Percentiles rank a stretch among this genome's conserved stretches.
phyloP scores from a whole-genome alignment of 2,797 vertebrate genomes.

The Rhynchonycteris naso region DNA sequence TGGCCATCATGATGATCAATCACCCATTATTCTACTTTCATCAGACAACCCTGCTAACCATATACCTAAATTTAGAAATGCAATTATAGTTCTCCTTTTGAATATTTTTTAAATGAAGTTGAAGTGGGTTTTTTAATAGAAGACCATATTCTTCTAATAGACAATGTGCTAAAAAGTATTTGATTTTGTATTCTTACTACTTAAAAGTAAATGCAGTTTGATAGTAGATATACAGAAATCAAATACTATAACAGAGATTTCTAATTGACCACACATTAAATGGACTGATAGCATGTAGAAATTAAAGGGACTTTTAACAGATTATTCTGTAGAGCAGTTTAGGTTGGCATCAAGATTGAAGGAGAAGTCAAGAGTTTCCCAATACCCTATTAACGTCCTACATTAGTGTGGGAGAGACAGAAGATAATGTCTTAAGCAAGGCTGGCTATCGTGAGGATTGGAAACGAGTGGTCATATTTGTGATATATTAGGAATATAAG shows the following conservation, averaged over 20 bases:
- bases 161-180: neutral
- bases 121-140: neutral
- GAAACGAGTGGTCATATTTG: neutral
- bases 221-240: neutral
- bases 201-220: neutral
- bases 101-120: neutral
- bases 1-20: neutral
- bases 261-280: neutral
- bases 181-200: neutral
- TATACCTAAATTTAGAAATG: neutral
- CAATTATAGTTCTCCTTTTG: neutral
- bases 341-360: neutral
- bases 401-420: neutral
- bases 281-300: neutral
- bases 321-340: neutral
- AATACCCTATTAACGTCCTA: neutral
- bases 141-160: neutral
- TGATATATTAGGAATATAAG: neutral
- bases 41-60: neutral
- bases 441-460: neutral
- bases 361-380: neutral
- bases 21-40: neutral
- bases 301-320: neutral
- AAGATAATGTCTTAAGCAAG: neutral
- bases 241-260: neutral